These are phyloP conservation scores for Tamandua tetradactyla DNA, from an alignment of 2,797 vertebrate genomes.

Conservation along the genomic window DNA sequence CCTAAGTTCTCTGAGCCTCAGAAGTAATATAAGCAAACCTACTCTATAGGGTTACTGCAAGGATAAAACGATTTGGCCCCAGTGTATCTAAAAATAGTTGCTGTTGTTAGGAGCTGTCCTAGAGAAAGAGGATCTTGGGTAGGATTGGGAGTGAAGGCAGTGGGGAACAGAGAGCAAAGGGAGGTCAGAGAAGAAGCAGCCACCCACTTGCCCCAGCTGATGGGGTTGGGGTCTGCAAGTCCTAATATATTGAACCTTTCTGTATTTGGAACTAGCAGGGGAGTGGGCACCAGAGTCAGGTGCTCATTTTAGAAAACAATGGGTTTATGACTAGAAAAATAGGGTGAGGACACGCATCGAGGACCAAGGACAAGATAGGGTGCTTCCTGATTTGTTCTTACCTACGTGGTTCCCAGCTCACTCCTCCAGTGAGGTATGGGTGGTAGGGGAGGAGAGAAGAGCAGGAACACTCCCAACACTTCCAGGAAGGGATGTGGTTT, in stretches of 20 bases:
- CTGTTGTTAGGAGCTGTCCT: neutral
- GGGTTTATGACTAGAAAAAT: neutral
- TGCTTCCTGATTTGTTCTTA: neutral
- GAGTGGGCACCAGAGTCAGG: neutral
- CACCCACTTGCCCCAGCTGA: neutral
- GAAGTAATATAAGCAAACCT: neutral
- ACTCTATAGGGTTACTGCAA: neutral
- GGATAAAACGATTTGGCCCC: neutral
- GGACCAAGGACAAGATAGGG: neutral
- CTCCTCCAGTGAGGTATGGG: neutral
- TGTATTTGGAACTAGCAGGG: neutral
- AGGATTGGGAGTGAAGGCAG: neutral
- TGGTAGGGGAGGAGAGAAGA: neutral
- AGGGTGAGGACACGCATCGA: neutral
- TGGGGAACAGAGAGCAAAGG: no score
- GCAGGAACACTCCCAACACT: no score
- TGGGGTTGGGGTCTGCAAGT: accelerated
- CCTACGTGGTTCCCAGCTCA: neutral
- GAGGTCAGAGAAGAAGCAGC: neutral
- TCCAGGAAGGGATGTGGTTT: no score
- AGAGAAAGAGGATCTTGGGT: neutral
- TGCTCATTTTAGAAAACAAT: neutral
- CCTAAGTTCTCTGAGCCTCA: slow-evolving; percentile 22
- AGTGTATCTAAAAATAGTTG: neutral
- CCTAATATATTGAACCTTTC: neutral